phyloP scores from a whole-genome alignment of 2,888 invertebrate genomes.

The Drosophila melanocephala region DNA sequence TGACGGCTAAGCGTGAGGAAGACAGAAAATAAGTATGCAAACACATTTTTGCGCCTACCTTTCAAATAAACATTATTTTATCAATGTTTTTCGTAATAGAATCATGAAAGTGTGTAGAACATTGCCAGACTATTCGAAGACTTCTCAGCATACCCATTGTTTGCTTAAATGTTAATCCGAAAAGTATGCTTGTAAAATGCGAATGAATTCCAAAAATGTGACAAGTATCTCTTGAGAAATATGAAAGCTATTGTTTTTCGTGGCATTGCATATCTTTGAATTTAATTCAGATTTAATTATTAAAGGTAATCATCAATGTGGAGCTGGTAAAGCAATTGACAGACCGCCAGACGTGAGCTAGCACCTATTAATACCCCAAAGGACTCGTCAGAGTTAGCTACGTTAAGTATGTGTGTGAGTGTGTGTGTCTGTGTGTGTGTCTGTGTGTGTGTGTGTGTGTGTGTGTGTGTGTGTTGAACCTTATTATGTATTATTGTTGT shows the following conservation, averaged over 20 bases:
- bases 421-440: conserved; percentile 7
- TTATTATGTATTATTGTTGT: conserved; percentile 54
- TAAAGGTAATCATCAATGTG: conserved; percentile 43
- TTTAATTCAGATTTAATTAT: conserved; percentile 2
- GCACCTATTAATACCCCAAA: conserved; percentile 49
- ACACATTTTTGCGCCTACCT: not conserved
- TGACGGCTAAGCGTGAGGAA: not conserved
- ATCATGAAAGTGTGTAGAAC: not conserved
- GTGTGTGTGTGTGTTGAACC: conserved; percentile 20
- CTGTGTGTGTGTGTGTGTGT: not conserved
- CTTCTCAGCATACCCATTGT: conserved; percentile 2
- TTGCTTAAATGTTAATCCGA: not conserved
- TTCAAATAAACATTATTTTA: not conserved
- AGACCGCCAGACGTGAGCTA: conserved; percentile 69
- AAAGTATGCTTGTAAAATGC: conserved; percentile 10
- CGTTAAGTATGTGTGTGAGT: conserved; percentile 22
- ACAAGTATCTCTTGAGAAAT: not conserved
- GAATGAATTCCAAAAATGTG: not conserved
- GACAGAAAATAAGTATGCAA: not conserved
- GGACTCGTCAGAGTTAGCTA: conserved; percentile 64
- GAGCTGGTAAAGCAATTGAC: conserved; percentile 61
- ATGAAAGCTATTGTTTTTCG: not conserved
- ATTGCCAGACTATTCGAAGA: not conserved
- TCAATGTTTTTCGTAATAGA: not conserved
- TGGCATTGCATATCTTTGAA: not conserved